Percentiles rank a stretch among this genome's conserved stretches.
Conservation (phyloP, 2,888 invertebrate species). For the Saturnia japonica region DNA sequence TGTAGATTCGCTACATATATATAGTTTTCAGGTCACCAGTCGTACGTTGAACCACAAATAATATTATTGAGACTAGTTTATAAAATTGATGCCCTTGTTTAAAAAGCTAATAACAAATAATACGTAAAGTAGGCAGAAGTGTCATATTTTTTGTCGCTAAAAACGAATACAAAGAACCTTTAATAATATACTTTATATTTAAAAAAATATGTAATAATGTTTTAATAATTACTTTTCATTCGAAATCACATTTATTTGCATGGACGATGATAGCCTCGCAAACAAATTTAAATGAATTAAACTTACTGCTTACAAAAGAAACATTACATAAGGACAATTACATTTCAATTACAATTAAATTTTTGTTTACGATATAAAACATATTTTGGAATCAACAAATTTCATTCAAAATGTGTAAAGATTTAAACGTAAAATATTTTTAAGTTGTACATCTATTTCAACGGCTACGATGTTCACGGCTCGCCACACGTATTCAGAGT, state of each 20-base stretch:
- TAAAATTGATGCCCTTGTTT: too few relatives aligned
- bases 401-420: background rate
- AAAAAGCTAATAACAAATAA: too few relatives aligned
- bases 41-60: too few relatives aligned
- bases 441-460: conserved; percentile 95
- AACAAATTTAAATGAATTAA: background rate
- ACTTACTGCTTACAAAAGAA: background rate
- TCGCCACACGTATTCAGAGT: conserved; percentile 94
- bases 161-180: too few relatives aligned
- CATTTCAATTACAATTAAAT: background rate
- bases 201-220: background rate
- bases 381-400: background rate
- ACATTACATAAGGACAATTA: background rate
- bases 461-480: conserved; percentile 91
- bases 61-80: too few relatives aligned
- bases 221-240: background rate
- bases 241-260: background rate
- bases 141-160: too few relatives aligned
- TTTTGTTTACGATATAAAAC: background rate
- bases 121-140: too few relatives aligned
- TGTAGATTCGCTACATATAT: too few relatives aligned
- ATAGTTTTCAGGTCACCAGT: too few relatives aligned
- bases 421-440: background rate
- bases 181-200: too few relatives aligned
- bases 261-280: background rate